Base-by-base conservation (phyloP, 1,140 invertebrate species). In the Rhagoletis pomonella region DNA sequence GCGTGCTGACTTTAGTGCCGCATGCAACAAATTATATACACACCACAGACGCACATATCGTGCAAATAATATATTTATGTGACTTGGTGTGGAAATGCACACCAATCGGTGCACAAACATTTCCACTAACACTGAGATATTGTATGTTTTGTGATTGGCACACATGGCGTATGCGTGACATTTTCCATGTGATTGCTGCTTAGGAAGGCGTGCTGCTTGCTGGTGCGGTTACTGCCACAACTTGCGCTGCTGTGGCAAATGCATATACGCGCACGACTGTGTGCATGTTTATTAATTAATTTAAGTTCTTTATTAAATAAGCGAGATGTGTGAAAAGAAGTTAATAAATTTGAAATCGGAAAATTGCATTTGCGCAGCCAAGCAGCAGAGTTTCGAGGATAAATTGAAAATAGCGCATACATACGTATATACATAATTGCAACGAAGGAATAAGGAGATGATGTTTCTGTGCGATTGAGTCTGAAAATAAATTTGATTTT, bases 281-380 rank as follows among this genome's bases (percentile, higher is more conserved):
- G 14, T 55, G n/a, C 17, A 14, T 14, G 73, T 81, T 77, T 81
- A 50, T 81, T 81, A 81, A 81, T 81, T 81, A 55, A 81, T 81
- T 81, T 81, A 81, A 81, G 73, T 81, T 55, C 73, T 81, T 81
- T 81, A 81, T 81, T 81, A 81, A 81, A 81, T 81, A 58, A 55
- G 73, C 73, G 73, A 81, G 55, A 81, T 81, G 73, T 81, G 73
- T 81, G 73, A 81, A 81, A 81, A 81, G 73, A 81, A 81, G 73
- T 81, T 81, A 81, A 81, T 81, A 81, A 81, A 81, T 81, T 81
- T 81, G 14, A 55, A 81, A 81, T 50, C n/a, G 73, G 9, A 81
- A 55, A 81, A 81, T 81, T 81, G 73, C 44, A 81, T 81, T 81
- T 81, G 73, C 10, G 44, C 73, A 55, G n/a, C 47, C 47, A 58